phyloP scores from a whole-genome alignment of 2,797 vertebrate genomes.

The Muscicapa striata region DNA sequence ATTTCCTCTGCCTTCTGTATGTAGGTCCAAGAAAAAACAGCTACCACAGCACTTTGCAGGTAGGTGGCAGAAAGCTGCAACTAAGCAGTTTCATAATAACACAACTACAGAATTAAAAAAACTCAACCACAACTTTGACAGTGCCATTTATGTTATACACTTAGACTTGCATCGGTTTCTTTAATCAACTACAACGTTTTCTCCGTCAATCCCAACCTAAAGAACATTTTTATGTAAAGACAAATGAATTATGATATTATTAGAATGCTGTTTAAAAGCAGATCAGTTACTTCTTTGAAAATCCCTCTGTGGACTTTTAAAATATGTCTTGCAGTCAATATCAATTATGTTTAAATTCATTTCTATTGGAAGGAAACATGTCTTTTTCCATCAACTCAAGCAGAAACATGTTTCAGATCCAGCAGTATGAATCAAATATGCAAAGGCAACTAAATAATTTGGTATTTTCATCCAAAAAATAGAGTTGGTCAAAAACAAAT shows the following conservation, averaged over 20 bases:
- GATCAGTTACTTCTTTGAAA: background rate
- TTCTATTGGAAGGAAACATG: background rate
- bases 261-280: background rate
- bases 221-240: background rate
- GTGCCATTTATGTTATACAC: background rate
- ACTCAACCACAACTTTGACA: accelerated
- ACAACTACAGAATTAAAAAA: background rate
- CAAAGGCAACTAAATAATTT: background rate
- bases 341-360: background rate
- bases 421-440: background rate
- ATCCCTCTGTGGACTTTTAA: background rate
- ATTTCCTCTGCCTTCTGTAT: background rate
- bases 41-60: background rate
- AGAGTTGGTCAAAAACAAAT: background rate
- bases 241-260: background rate
- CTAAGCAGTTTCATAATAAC: background rate
- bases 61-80: background rate
- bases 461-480: background rate
- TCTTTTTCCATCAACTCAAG: background rate
- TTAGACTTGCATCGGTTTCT: background rate
- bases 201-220: background rate
- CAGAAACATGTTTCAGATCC: background rate
- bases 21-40: background rate
- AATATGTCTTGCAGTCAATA: background rate
- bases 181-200: background rate